These are phyloP conservation scores for Lomographa bimaculata DNA, from an alignment of 2,888 invertebrate species.

Conservation along the genomic window DNA sequence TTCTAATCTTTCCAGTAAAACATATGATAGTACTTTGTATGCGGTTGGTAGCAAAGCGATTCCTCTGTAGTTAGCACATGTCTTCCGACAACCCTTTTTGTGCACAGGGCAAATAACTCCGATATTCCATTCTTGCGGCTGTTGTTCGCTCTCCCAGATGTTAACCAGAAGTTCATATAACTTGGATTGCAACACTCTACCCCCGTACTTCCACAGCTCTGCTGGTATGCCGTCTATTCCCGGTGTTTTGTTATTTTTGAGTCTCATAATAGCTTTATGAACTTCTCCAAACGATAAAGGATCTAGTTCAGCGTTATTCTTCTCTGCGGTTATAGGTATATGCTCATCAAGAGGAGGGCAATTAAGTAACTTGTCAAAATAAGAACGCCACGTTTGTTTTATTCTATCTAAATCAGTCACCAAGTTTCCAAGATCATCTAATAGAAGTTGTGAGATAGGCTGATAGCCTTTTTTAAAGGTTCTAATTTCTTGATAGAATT, in stretches of 20 bases:
- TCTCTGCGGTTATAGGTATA: not conserved
- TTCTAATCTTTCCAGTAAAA: not conserved
- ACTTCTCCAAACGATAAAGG: not conserved
- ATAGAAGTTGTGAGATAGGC: not conserved
- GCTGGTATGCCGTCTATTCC: not conserved
- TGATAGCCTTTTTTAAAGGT: not conserved
- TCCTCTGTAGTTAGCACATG: not conserved
- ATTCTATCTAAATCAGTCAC: not conserved
- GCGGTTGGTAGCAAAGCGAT: not conserved
- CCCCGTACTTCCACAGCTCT: not conserved
- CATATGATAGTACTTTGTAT: not conserved
- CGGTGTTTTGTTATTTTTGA: not conserved
- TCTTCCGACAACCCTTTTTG: not conserved
- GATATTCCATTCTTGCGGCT: not conserved
- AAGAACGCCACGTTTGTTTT: not conserved
- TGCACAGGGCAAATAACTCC: not conserved
- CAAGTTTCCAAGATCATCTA: not conserved
- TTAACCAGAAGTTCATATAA: not conserved
- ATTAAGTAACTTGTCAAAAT: not conserved
- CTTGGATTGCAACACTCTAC: not conserved
- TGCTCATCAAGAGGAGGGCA: not conserved
- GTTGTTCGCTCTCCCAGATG: not conserved
- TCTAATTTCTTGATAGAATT: not conserved
- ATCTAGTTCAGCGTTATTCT: not conserved
- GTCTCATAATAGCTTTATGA: not conserved